A percentile compares a stretch with the other conserved stretches of the same genome.
These are phyloP conservation scores for Rousettus leschenaultii DNA, from an alignment of 2,113 vertebrate genomes.

Conservation along the genomic window DNA sequence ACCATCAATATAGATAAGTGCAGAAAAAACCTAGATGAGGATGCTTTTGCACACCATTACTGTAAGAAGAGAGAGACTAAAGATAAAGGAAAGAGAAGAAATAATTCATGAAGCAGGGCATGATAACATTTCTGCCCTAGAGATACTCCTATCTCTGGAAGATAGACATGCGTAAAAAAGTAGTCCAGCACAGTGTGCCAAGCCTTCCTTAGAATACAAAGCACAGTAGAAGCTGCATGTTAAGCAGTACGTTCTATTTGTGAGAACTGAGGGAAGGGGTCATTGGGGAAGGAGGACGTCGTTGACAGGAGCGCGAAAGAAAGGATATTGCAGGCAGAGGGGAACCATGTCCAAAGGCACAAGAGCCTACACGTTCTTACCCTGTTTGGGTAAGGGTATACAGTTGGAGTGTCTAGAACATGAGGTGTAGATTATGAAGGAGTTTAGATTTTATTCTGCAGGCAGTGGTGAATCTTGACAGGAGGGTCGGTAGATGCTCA, in stretches of 20 bases:
- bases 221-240: background rate
- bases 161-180: background rate
- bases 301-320: background rate
- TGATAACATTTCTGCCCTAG: background rate
- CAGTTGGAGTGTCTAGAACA: background rate
- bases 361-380: background rate
- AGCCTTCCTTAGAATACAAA: background rate
- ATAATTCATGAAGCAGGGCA: background rate
- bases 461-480: background rate
- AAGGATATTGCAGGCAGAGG: background rate
- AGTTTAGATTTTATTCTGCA: background rate
- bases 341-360: background rate
- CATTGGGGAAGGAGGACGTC: background rate
- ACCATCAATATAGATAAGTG: background rate
- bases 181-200: background rate
- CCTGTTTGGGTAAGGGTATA: background rate
- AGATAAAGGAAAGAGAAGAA: background rate
- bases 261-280: background rate
- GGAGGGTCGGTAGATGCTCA: background rate
- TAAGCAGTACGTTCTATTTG: background rate
- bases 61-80: background rate
- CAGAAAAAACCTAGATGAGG: background rate
- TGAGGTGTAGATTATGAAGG: background rate
- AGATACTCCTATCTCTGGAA: background rate
- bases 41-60: background rate